Percentiles rank a stretch among this genome's conserved stretches.
phyloP scores from a whole-genome alignment of 2,888 invertebrate species.

The Cabera pusaria region DNA sequence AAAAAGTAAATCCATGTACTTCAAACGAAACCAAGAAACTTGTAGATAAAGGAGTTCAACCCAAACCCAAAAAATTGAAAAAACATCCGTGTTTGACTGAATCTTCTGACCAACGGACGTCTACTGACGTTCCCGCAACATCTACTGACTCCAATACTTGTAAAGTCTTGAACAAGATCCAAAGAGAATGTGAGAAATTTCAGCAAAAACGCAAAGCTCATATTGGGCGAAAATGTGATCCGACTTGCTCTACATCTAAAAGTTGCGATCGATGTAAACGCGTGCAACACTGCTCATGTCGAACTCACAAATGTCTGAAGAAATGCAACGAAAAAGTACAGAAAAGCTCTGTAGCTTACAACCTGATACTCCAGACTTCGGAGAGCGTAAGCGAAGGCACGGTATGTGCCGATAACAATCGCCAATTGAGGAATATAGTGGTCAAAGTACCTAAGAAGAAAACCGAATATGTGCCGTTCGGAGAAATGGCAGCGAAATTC shows the following conservation, averaged over 20 bases:
- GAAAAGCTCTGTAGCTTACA: conserved; percentile 71
- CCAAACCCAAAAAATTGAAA: conserved; percentile 44
- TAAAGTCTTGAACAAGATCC: conserved; percentile 66
- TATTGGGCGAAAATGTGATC: conserved; percentile 52
- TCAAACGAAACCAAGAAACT: conserved; percentile 28
- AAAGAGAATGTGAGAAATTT: conserved; percentile 70
- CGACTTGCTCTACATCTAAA: conserved; percentile 62
- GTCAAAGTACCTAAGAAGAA: conserved; percentile 67
- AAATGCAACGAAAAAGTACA: conserved; percentile 54
- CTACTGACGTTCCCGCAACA: conserved; percentile 60
- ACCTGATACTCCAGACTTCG: conserved; percentile 72
- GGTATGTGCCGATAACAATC: conserved; percentile 35
- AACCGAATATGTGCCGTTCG: conserved; percentile 50
- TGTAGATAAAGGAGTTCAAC: conserved; percentile 57
- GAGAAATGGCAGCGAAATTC: conserved; percentile 54
- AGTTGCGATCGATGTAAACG: conserved; percentile 65
- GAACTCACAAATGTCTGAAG: conserved; percentile 57
- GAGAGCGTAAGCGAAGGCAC: conserved; percentile 69
- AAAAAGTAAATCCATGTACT: no score
- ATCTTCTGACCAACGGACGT: conserved; percentile 48
- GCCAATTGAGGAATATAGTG: conserved; percentile 61
- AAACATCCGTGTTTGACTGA: conserved; percentile 38
- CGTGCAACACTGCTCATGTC: conserved; percentile 57
- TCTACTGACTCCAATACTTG: conserved; percentile 68
- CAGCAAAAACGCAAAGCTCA: conserved; percentile 60